phyloP scores from a whole-genome alignment of 1,140 invertebrate genomes.

The Goniozus legneri region DNA sequence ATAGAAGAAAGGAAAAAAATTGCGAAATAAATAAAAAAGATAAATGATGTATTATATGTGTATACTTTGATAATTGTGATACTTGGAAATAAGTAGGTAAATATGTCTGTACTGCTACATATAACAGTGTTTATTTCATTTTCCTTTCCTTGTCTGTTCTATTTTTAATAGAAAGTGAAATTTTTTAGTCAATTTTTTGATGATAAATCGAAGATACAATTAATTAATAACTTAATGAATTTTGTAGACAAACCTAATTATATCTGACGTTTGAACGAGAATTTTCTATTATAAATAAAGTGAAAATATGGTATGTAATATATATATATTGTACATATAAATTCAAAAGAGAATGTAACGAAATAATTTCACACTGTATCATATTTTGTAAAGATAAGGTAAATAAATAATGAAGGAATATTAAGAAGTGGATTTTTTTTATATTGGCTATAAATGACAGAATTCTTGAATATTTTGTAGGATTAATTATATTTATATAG shows the following conservation, averaged over 20 bases:
- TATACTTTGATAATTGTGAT: slow-evolving; percentile 30
- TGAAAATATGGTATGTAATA: not conserved
- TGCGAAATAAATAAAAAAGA: no score
- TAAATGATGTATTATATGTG: no score
- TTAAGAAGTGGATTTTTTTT: no score
- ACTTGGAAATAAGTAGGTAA: slow-evolving; percentile 26
- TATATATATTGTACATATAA: slow-evolving; percentile 1
- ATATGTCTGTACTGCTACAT: not conserved
- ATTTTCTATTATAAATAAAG: not conserved
- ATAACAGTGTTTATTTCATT: not conserved
- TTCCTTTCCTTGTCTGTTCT: not conserved
- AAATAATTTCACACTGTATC: no score
- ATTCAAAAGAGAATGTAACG: no score
- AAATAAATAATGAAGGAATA: no score
- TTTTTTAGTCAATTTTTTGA: not conserved
- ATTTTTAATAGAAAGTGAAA: not conserved
- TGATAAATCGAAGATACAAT: no score
- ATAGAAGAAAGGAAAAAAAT: no score
- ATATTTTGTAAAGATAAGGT: no score
- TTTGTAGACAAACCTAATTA: no score
- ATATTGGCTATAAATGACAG: not conserved
- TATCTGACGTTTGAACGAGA: not conserved
- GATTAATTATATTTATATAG: slow-evolving; percentile 38
- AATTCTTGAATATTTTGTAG: not conserved
- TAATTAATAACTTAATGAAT: no score